Conservation (phyloP, 2,113 vertebrate genomes). For the Eonycteris spelaea region DNA sequence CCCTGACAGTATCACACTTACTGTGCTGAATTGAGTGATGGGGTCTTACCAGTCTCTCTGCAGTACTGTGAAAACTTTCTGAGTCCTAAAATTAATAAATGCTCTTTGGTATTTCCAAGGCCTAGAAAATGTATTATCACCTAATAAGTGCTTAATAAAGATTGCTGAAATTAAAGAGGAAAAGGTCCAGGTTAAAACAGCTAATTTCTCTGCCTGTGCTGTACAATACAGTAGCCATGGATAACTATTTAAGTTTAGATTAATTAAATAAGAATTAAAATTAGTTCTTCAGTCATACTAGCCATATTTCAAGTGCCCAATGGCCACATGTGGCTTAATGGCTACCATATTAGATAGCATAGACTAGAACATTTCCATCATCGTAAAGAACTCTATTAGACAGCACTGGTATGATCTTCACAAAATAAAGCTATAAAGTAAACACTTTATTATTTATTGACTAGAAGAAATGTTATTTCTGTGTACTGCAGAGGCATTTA, state of each 20-base stretch:
- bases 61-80: neutral
- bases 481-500: neutral
- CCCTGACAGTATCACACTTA: neutral
- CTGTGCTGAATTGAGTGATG: neutral
- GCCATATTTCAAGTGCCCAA: neutral
- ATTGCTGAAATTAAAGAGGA: neutral
- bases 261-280: neutral
- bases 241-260: neutral
- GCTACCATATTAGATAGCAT: neutral
- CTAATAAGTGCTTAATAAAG: neutral
- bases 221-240: neutral
- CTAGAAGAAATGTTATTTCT: conserved; percentile 25
- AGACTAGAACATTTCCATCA: neutral
- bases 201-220: neutral
- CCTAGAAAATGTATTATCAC: neutral
- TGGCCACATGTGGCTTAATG: neutral
- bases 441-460: conserved; percentile 45
- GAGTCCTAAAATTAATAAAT: neutral
- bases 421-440: conserved; percentile 33
- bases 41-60: neutral
- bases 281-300: neutral
- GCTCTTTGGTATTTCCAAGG: neutral
- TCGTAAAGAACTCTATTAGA: neutral
- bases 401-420: neutral
- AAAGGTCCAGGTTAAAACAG: neutral